These are phyloP conservation scores for Protobothrops flavoviridis DNA, from an alignment of 2,113 vertebrate genomes.

Conservation along the genomic window DNA sequence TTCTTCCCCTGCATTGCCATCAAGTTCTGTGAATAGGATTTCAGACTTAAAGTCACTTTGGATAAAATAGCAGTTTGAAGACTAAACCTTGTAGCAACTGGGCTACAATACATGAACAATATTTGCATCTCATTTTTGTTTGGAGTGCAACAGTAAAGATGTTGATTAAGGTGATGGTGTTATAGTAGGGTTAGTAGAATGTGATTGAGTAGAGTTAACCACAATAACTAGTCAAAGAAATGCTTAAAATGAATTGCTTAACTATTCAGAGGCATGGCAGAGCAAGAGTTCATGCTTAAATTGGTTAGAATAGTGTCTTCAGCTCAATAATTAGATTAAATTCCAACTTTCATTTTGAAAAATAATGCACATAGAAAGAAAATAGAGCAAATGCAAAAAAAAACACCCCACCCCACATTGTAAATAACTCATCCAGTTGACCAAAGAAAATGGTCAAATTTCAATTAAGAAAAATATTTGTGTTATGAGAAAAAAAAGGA, in stretches of 20 bases:
- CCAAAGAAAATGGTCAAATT: conserved; percentile 27
- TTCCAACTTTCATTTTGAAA: conserved; percentile 69
- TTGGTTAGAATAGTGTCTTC: conserved; percentile 74
- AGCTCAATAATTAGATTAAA: conserved; percentile 69
- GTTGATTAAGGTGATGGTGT: not conserved
- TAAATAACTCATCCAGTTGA: conserved; percentile 45
- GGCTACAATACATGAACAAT: not conserved
- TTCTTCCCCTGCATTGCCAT: no score
- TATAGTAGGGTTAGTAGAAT: no score
- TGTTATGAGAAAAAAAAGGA: not conserved
- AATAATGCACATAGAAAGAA: conserved; percentile 67
- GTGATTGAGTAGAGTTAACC: conserved; percentile 53
- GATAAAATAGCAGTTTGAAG: not conserved
- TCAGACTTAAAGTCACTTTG: not conserved
- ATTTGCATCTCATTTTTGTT: not conserved
- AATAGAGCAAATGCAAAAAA: conserved; percentile 49
- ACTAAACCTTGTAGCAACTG: not conserved
- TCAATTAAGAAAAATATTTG: conserved; percentile 34
- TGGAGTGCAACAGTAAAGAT: not conserved
- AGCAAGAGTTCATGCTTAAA: conserved; percentile 69
- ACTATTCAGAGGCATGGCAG: conserved; percentile 62
- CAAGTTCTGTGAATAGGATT: not conserved
- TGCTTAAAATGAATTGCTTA: conserved; percentile 53
- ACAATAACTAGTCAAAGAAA: conserved; percentile 58
- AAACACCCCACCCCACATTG: conserved; percentile 45